Conservation (phyloP, 2,797 vertebrate genomes). For the Eulemur mongoz region DNA sequence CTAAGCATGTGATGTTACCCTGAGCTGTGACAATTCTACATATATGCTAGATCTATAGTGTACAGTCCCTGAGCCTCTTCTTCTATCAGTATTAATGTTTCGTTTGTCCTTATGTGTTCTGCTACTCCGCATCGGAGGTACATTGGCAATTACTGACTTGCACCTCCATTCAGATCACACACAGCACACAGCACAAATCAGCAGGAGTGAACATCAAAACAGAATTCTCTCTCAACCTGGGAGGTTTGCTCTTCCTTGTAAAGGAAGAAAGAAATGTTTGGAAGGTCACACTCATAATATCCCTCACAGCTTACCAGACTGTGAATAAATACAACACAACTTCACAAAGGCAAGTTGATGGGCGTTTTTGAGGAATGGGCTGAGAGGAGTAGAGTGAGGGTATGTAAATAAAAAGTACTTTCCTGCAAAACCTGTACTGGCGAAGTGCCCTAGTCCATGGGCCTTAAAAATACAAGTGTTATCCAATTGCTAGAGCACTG, state of each 20-base stretch:
- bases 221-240: conserved; percentile 65
- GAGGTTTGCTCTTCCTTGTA: conserved; percentile 47
- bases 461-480: background rate
- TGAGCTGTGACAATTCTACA: background rate
- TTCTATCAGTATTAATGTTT: background rate
- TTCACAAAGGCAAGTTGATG: conserved; percentile 18
- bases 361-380: background rate
- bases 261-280: conserved; percentile 51
- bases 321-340: conserved; percentile 70
- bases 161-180: conserved; percentile 4
- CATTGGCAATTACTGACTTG: background rate
- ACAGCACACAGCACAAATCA: background rate
- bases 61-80: background rate
- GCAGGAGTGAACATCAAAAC: conserved; percentile 52
- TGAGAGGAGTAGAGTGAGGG: background rate
- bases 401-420: background rate
- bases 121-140: background rate
- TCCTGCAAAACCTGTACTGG: background rate
- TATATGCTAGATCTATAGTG: background rate
- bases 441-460: background rate
- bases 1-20: background rate
- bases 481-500: background rate
- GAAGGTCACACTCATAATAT: conserved; percentile 40
- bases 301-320: conserved; percentile 63
- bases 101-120: background rate